Percentiles rank a stretch among this genome's conserved stretches.
These are phyloP conservation scores for Meta bourneti DNA, from an alignment of 2,888 invertebrate genomes.

Conservation along the genomic window DNA sequence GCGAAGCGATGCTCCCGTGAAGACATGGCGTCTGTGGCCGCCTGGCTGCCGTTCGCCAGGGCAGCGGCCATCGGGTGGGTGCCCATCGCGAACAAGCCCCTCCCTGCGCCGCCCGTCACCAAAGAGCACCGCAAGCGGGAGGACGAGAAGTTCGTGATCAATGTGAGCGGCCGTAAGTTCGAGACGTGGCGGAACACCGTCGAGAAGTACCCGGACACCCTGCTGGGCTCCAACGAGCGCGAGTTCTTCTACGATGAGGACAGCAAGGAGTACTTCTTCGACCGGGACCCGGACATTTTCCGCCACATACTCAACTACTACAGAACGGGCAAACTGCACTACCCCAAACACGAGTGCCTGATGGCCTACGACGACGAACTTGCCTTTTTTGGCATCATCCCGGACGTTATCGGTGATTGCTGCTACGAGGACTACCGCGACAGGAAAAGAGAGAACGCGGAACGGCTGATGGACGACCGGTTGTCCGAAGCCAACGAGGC, in stretches of 20 bases:
- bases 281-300: constrained; percentile 99
- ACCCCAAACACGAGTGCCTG: constrained; percentile 99
- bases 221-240: constrained; percentile 96
- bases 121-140: constrained; percentile 94
- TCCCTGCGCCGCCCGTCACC: constrained; percentile 96
- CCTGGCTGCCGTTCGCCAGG: constrained; percentile 99
- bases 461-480: constrained; percentile 98
- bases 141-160: constrained; percentile 95
- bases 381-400: constrained; percentile 98
- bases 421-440: constrained; percentile 99
- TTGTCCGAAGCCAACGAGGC: constrained; percentile 91
- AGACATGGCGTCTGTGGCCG: constrained; percentile 99
- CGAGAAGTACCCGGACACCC: constrained; percentile 99
- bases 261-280: constrained; percentile 99
- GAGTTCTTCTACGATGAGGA: constrained; percentile 99
- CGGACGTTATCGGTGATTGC: constrained; percentile 98
- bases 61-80: constrained; percentile 99
- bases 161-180: constrained; percentile 95
- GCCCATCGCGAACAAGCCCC: constrained; percentile 98
- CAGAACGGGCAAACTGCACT: constrained; percentile 99
- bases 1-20: constrained; percentile 57
- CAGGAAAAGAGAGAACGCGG: constrained; percentile 98
- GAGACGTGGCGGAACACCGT: constrained; percentile 99
- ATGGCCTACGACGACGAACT: constrained; percentile 99
- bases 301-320: constrained; percentile 99